Percentiles rank a stretch among this genome's conserved stretches.
Conservation (phyloP, 2,797 vertebrate species). For the Eulemur rubriventer region DNA sequence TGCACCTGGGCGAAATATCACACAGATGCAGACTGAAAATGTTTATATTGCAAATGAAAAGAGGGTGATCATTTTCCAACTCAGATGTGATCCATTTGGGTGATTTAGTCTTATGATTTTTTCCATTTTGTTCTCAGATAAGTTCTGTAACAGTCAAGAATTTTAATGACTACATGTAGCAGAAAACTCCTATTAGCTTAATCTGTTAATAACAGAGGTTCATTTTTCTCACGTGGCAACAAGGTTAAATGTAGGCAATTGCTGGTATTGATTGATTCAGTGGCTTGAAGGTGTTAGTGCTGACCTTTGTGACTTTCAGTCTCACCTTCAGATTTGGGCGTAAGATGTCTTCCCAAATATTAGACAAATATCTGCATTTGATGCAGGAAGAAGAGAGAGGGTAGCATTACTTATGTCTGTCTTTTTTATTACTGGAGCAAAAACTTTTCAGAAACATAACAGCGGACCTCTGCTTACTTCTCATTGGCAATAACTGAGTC, state of each 20-base stretch:
- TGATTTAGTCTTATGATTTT: constrained; percentile 50
- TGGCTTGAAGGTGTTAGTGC: not conserved
- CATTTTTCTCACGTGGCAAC: not conserved
- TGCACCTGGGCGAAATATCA: constrained; percentile 38
- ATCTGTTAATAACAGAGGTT: not conserved
- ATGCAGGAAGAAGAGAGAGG: not conserved
- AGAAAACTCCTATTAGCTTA: not conserved
- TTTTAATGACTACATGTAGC: not conserved
- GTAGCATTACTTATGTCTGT: not conserved
- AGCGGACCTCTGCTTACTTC: not conserved
- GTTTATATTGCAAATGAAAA: constrained; percentile 50
- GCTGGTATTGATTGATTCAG: not conserved
- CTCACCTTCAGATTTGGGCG: not conserved
- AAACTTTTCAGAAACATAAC: not conserved
- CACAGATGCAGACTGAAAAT: constrained; percentile 55
- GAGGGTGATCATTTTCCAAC: constrained; percentile 57
- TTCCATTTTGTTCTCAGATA: not conserved
- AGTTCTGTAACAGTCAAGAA: not conserved
- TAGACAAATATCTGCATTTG: not conserved
- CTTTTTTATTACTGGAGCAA: not conserved
- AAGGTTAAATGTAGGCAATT: not conserved
- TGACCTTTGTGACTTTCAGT: not conserved
- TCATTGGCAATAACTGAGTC: not conserved
- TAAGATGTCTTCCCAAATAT: not conserved
- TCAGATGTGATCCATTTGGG: constrained; percentile 50